A percentile compares a stretch with the other conserved stretches of the same genome.
Conservation (phyloP, 2,113 vertebrate genomes). For the Chascanopsetta lugubris region DNA sequence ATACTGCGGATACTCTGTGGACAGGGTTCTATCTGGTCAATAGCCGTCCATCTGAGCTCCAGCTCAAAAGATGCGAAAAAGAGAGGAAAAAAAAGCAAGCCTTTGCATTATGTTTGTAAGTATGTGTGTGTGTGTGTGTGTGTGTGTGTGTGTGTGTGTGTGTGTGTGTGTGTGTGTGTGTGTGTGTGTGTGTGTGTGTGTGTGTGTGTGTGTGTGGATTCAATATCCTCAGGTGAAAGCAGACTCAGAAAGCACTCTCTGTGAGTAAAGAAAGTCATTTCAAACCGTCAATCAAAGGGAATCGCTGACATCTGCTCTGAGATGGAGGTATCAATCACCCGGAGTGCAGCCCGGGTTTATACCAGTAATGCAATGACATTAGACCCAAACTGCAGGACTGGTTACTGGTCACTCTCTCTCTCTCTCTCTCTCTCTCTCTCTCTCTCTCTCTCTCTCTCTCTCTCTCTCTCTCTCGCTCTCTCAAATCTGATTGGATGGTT, state of each 20-base stretch:
- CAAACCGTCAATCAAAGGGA: constrained; percentile 70
- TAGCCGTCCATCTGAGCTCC: constrained; percentile 24
- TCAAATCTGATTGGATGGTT: too few species aligned
- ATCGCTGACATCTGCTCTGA: constrained; percentile 56
- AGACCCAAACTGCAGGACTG: constrained; percentile 29
- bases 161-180: constrained; percentile 3
- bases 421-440: too few species aligned
- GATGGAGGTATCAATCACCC: constrained; percentile 61
- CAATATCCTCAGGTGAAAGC: constrained; percentile 65
- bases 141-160: constrained; percentile 4
- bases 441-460: too few species aligned
- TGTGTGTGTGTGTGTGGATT: constrained; percentile 35
- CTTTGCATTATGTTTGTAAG: constrained; percentile 9
- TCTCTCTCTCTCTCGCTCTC: too few species aligned
- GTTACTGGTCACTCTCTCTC: constrained; percentile 15
- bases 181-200: constrained; percentile 5
- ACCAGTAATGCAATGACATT: constrained; percentile 38
- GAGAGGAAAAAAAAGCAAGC: constrained; percentile 11
- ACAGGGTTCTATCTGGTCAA: constrained; percentile 19
- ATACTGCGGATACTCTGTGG: constrained; percentile 24
- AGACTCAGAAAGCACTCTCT: constrained; percentile 64
- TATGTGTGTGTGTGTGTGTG: neutral
- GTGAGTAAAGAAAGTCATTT: constrained; percentile 76
- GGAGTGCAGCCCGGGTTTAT: constrained; percentile 34
- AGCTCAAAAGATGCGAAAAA: neutral